These are phyloP conservation scores for Ammodytes marinus DNA, from an alignment of 2,113 vertebrate genomes.

Conservation along the genomic window DNA sequence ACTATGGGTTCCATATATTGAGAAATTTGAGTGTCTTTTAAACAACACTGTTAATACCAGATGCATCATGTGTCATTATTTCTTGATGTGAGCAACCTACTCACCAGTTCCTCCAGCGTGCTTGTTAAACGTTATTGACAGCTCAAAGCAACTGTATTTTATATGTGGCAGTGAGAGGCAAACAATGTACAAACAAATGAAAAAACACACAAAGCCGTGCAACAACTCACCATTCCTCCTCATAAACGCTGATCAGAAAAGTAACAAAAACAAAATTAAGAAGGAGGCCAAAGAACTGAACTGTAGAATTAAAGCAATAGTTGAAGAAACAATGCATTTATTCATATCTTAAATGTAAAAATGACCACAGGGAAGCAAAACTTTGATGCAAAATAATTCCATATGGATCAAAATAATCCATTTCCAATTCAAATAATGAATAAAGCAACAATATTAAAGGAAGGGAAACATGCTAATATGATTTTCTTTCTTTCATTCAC, in stretches of 20 bases:
- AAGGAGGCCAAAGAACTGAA: constrained; percentile 76
- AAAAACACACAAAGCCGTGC: constrained; percentile 61
- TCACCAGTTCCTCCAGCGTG: not conserved
- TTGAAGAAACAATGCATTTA: constrained; percentile 35
- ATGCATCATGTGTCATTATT: constrained; percentile 7
- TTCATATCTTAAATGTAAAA: constrained; percentile 27
- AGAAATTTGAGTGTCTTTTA: constrained; percentile 5
- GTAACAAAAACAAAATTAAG: constrained; percentile 83
- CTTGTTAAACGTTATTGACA: not conserved
- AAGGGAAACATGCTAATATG: constrained; percentile 11
- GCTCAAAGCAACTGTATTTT: not conserved
- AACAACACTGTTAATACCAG: constrained; percentile 28
- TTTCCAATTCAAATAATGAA: constrained; percentile 26
- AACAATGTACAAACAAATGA: constrained; percentile 51
- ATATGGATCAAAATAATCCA: not conserved
- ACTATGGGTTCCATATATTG: not conserved
- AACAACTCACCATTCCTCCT: constrained; percentile 98
- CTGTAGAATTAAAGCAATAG: constrained; percentile 46
- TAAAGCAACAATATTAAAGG: constrained; percentile 14
- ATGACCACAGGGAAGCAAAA: constrained; percentile 23
- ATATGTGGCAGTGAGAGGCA: constrained; percentile 21
- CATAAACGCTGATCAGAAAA: constrained; percentile 91
- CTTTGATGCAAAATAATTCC: constrained; percentile 6
- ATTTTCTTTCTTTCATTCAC: not conserved
- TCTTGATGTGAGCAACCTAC: not conserved